These are phyloP conservation scores for Scarus forsteni DNA, from an alignment of 2,797 vertebrate genomes.

Conservation along the genomic window DNA sequence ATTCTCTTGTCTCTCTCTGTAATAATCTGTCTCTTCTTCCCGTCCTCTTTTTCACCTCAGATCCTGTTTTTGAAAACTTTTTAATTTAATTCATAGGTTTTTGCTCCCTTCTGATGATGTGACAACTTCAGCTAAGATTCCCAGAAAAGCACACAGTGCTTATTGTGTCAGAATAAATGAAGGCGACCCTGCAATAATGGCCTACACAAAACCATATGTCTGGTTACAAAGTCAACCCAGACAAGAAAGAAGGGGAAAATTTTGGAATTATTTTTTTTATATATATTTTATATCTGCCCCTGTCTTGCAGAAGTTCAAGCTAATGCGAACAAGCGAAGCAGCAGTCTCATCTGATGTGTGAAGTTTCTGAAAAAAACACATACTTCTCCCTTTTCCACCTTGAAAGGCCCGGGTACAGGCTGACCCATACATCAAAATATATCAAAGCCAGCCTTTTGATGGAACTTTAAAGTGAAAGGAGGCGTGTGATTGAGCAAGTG, in stretches of 20 bases:
- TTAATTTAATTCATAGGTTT: slow-evolving; percentile 55
- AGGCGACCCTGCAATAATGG: slow-evolving; percentile 22
- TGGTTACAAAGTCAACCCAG: slow-evolving; percentile 30
- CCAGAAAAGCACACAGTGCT: slow-evolving; percentile 47
- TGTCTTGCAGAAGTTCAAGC: slow-evolving; percentile 65
- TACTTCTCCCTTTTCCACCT: slow-evolving; percentile 71
- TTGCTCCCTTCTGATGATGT: slow-evolving; percentile 29
- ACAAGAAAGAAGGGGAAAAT: background rate
- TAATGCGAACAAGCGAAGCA: slow-evolving; percentile 65
- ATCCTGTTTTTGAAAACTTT: slow-evolving; percentile 13
- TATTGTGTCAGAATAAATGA: slow-evolving; percentile 44
- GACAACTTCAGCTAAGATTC: slow-evolving; percentile 42
- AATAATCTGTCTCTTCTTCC: slow-evolving; percentile 7
- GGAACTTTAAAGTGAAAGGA: slow-evolving; percentile 76
- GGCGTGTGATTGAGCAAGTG: slow-evolving; percentile 71
- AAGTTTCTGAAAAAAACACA: slow-evolving; percentile 69
- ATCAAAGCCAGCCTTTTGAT: slow-evolving; percentile 78
- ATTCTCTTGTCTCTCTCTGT: slow-evolving; percentile 7
- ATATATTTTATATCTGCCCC: slow-evolving; percentile 35
- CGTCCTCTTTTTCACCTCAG: slow-evolving; percentile 39
- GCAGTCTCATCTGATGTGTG: slow-evolving; percentile 66
- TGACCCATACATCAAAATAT: slow-evolving; percentile 75
- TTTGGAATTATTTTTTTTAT: slow-evolving; percentile 45
- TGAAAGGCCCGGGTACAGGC: slow-evolving; percentile 68
- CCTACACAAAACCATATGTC: slow-evolving; percentile 44